phyloP scores from a whole-genome alignment of 1,140 invertebrate species.

The Drosophila melanica region DNA sequence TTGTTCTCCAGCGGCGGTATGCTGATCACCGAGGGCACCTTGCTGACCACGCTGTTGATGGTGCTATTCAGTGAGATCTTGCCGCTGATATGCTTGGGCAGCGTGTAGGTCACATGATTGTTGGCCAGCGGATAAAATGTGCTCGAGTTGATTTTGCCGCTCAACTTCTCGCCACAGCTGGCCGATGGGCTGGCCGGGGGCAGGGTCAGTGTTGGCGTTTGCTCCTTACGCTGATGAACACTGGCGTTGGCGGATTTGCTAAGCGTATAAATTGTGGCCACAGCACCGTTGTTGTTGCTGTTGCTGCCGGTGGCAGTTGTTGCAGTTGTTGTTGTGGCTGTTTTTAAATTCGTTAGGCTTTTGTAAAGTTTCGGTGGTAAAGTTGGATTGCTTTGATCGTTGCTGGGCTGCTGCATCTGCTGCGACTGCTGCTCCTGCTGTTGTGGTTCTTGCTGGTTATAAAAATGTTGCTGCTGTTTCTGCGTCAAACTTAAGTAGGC shows the following conservation, averaged over 20 bases:
- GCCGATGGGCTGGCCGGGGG: slow-evolving; percentile 58
- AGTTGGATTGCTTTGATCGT: slow-evolving; percentile 77
- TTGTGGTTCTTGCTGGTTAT: slow-evolving; percentile 67
- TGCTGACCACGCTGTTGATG: slow-evolving; percentile 82
- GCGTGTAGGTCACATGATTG: slow-evolving; percentile 82
- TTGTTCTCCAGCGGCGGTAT: slow-evolving; percentile 70
- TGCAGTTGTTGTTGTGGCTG: slow-evolving; percentile 51
- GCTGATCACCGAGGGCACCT: slow-evolving; percentile 82
- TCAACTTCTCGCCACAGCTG: slow-evolving; percentile 55
- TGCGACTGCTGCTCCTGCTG: slow-evolving; percentile 46
- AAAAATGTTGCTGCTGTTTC: slow-evolving; percentile 78
- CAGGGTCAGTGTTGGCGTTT: slow-evolving; percentile 66
- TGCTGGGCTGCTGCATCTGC: slow-evolving; percentile 15
- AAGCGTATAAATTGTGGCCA: slow-evolving; percentile 74
- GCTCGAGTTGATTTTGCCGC: slow-evolving; percentile 77
- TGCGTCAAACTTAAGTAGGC: slow-evolving; percentile 79
- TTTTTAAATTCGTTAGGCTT: slow-evolving; percentile 83
- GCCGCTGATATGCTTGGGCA: slow-evolving; percentile 81
- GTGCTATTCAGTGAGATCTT: slow-evolving; percentile 82
- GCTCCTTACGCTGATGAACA: slow-evolving; percentile 62
- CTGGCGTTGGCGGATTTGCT: slow-evolving; percentile 58
- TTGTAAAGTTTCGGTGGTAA: slow-evolving; percentile 84
- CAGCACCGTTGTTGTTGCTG: slow-evolving; percentile 57
- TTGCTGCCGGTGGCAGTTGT: slow-evolving; percentile 35
- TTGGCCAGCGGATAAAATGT: slow-evolving; percentile 82